Evolutionary conservation across 1,140 invertebrate species (phyloP).

Genomic region (Arctopsyche grandis): DNA sequence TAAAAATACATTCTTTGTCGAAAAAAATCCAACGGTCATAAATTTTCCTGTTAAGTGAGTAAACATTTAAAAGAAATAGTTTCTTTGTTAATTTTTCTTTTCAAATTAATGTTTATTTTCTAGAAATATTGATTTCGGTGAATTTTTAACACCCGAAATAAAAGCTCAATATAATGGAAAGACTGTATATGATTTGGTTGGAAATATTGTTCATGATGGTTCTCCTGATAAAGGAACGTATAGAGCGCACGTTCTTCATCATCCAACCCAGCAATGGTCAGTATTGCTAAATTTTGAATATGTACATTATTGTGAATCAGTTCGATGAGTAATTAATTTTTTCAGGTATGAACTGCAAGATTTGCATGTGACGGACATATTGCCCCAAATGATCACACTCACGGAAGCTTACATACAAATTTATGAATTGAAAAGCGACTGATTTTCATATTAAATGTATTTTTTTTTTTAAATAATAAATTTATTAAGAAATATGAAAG

Average conservation of each 20-base stretch:
- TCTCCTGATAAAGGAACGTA: conserved; percentile 95
- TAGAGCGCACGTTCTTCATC: conserved; percentile 94
- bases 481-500: neutral
- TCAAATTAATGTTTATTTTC: conserved; percentile 56
- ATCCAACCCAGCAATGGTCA: conserved; percentile 83
- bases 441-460: conserved; percentile 4
- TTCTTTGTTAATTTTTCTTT: neutral
- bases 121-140: conserved; percentile 97
- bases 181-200: conserved; percentile 93
- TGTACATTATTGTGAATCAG: conserved; percentile 13
- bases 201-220: conserved; percentile 98
- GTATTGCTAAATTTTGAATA: conserved; percentile 17
- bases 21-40: conserved; percentile 99
- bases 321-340: conserved; percentile 54
- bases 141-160: conserved; percentile 88
- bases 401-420: conserved; percentile 98
- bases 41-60: conserved; percentile 99
- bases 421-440: conserved; percentile 67
- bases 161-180: conserved; percentile 82
- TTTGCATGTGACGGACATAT: conserved; percentile 96
- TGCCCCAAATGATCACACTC: conserved; percentile 99
- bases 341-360: conserved; percentile 94
- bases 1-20: conserved; percentile 98
- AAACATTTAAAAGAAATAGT: conserved; percentile 29
- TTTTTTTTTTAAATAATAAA: neutral